Percentiles rank a stretch among this genome's conserved stretches.
phyloP scores from a whole-genome alignment of 1,140 invertebrate species.

The Galleria mellonella region DNA sequence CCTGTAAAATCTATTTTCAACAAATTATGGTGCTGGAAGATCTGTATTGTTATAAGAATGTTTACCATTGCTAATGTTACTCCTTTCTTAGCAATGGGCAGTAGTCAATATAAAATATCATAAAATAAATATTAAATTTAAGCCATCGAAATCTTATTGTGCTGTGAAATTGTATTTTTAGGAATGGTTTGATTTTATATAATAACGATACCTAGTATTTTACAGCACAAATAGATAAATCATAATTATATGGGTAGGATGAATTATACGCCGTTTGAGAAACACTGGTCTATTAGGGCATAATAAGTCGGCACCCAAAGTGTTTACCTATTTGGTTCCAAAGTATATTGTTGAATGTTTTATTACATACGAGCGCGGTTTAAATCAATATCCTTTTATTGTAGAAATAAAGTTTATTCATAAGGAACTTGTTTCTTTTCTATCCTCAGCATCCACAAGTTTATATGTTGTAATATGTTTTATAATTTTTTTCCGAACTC shows the following conservation, averaged over 20 bases:
- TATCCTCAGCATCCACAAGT: not conserved
- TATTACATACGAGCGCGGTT: constrained; percentile 56
- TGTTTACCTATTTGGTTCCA: constrained; percentile 61
- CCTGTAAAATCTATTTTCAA: constrained; percentile 25
- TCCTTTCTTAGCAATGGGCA: constrained; percentile 15
- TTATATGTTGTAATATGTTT: too few species aligned
- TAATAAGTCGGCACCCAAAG: constrained; percentile 69
- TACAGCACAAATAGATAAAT: constrained; percentile 19
- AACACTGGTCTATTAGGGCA: constrained; percentile 69
- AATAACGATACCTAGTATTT: constrained; percentile 10
- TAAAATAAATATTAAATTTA: constrained; percentile 23
- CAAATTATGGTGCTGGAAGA: constrained; percentile 63
- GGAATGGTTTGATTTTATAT: constrained; percentile 4
- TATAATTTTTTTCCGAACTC: too few species aligned
- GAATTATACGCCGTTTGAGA: constrained; percentile 51
- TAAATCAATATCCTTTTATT: constrained; percentile 61
- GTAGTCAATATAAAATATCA: constrained; percentile 23
- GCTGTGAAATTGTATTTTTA: constrained; percentile 5
- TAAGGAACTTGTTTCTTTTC: constrained; percentile 34
- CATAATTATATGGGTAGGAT: constrained; percentile 14
- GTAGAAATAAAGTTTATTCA: constrained; percentile 72
- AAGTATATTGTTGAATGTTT: constrained; percentile 72
- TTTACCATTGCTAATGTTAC: constrained; percentile 14
- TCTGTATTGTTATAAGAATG: constrained; percentile 45
- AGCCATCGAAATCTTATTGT: constrained; percentile 19